These are phyloP conservation scores for Steinernema carpocapsae DNA, from an alignment of 2,888 invertebrate genomes.

Conservation along the genomic window DNA sequence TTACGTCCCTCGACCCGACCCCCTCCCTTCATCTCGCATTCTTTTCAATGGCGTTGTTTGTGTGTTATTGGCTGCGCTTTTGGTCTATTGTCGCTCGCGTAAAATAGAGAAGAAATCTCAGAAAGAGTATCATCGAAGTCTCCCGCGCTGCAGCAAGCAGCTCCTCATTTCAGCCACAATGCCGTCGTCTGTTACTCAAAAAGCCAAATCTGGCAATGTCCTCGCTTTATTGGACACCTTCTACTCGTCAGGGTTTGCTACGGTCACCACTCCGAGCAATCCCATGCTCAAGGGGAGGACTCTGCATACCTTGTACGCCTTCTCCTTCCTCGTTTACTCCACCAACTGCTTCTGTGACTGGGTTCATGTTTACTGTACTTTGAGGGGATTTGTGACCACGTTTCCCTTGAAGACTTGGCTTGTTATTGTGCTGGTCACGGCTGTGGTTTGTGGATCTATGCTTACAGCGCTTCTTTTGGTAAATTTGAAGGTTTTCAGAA, in stretches of 20 bases:
- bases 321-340: slow-evolving; percentile 66
- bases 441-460: slow-evolving; percentile 61
- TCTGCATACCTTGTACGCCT: slow-evolving; percentile 67
- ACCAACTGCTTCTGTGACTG: slow-evolving; percentile 63
- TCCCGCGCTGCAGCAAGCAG: neutral
- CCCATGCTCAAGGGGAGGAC: slow-evolving; percentile 52
- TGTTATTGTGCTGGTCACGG: slow-evolving; percentile 51
- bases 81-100: neutral
- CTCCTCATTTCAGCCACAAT: neutral
- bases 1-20: neutral
- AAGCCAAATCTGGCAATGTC: slow-evolving; percentile 54
- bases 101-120: neutral
- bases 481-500: neutral
- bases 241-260: slow-evolving; percentile 66
- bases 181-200: slow-evolving; percentile 10
- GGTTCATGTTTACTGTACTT: slow-evolving; percentile 64
- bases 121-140: neutral
- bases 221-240: slow-evolving; percentile 64
- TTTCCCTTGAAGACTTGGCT: slow-evolving; percentile 65
- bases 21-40: neutral
- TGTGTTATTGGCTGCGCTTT: slow-evolving; percentile 5
- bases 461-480: slow-evolving; percentile 64
- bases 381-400: slow-evolving; percentile 63
- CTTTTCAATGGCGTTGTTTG: slow-evolving; percentile 30
- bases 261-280: slow-evolving; percentile 56